A percentile compares a stretch with the other conserved stretches of the same genome.
Evolutionary conservation across 2,113 vertebrate species (phyloP).

Genomic region (Syngnathus typhle): DNA sequence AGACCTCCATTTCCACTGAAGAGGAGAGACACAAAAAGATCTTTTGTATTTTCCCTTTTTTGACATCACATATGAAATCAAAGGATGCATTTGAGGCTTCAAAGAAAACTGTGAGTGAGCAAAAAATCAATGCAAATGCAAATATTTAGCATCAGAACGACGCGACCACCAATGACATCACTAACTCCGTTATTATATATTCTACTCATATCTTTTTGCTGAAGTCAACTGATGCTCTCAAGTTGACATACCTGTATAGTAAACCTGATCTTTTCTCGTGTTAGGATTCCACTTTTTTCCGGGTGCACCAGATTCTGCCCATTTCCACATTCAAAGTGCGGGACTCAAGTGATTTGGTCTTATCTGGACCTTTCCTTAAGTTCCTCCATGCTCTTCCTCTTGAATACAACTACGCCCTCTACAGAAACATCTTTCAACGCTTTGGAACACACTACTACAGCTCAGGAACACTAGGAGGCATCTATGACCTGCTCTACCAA

Average conservation of each 20-base stretch:
- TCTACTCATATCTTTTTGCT: too few species aligned
- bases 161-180: not conserved
- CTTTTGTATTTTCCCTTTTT: not conserved
- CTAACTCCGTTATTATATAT: not conserved
- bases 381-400: conserved; percentile 82
- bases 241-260: not conserved
- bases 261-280: conserved; percentile 7
- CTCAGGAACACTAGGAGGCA: conserved; percentile 81
- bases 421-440: conserved; percentile 83
- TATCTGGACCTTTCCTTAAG: conserved; percentile 79
- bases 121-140: not conserved
- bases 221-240: not conserved
- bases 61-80: not conserved
- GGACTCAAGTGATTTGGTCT: conserved; percentile 67
- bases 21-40: fast-evolving
- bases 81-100: conserved; percentile 75
- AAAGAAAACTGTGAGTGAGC: conserved; percentile 69
- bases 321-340: conserved; percentile 81
- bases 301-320: conserved; percentile 81
- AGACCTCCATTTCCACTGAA: fast-evolving
- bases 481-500: conserved; percentile 89
- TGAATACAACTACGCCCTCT: conserved; percentile 86
- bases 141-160: not conserved
- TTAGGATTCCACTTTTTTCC: conserved; percentile 82
- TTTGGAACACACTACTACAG: conserved; percentile 91